phyloP scores from a whole-genome alignment of 35 echinoderm and acorn worm genomes.

The Apostichopus parvimensis region DNA sequence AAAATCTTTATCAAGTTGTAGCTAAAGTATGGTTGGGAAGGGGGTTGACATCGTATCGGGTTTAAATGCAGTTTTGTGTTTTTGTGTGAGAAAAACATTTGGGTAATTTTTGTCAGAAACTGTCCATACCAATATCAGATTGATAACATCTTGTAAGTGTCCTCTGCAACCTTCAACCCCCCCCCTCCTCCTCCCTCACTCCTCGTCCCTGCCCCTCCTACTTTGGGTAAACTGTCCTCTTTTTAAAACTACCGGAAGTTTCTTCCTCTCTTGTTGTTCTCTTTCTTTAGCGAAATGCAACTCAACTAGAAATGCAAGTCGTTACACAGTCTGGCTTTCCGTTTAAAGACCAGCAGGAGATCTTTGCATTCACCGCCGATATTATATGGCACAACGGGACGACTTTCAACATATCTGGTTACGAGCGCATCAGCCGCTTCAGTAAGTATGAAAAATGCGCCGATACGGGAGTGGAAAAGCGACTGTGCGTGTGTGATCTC shows the following conservation, averaged over 20 bases:
- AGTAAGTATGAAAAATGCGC: slow-evolving; percentile 37
- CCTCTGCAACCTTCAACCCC: no score
- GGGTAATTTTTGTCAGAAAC: no score
- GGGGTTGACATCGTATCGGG: no score
- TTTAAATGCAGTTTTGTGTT: no score
- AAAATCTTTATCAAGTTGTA: no score
- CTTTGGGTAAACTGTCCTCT: no score
- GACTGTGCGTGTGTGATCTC: not conserved
- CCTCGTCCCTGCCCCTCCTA: no score
- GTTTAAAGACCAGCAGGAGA: not conserved
- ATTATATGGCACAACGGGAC: not conserved
- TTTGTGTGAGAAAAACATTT: no score
- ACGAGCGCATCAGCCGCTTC: slow-evolving; percentile 35
- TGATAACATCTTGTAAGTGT: no score
- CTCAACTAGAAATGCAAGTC: slow-evolving; percentile 10
- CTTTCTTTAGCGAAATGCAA: not conserved
- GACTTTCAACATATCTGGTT: slow-evolving; percentile 6
- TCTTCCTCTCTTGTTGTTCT: not conserved
- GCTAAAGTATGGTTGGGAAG: no score
- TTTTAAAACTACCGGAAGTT: not conserved
- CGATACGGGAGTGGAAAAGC: not conserved
- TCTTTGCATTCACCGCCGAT: not conserved
- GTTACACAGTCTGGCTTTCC: not conserved
- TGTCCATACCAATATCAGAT: no score
- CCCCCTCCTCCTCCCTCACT: no score